These are phyloP conservation scores for Mesitornis unicolor DNA, from an alignment of 2,113 vertebrate species.

Conservation along the genomic window DNA sequence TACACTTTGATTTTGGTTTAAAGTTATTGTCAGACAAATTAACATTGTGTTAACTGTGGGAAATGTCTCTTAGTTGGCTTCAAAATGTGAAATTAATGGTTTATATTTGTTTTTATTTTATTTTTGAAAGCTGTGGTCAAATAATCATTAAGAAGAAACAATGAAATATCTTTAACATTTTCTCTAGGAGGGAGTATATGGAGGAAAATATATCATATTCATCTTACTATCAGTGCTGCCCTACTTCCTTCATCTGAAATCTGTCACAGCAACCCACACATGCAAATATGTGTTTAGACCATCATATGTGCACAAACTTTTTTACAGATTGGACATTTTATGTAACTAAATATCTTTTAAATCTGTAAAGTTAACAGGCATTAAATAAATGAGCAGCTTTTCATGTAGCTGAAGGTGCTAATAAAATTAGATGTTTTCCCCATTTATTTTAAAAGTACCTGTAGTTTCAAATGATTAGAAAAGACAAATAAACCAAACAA, in stretches of 20 bases:
- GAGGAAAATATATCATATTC: neutral
- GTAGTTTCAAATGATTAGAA: neutral
- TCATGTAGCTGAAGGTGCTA: neutral
- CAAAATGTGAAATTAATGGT: neutral
- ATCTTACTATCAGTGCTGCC: neutral
- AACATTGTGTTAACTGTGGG: neutral
- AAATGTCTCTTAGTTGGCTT: neutral
- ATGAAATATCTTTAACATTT: neutral
- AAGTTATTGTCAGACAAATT: neutral
- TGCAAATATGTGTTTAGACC: neutral
- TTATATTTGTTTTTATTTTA: neutral
- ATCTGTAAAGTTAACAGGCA: neutral
- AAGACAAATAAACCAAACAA: neutral
- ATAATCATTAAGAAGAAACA: neutral
- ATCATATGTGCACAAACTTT: neutral
- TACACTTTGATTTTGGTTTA: neutral
- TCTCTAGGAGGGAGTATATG: neutral
- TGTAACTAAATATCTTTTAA: neutral
- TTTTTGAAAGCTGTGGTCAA: neutral
- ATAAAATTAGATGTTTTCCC: neutral
- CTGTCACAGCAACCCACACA: neutral
- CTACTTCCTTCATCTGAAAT: neutral
- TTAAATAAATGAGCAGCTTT: neutral
- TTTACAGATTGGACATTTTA: neutral
- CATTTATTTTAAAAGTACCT: neutral